Percentiles rank a stretch among this genome's conserved stretches.
These are phyloP conservation scores for Oreochromis mossambicus DNA, from an alignment of 2,797 vertebrate genomes.

Conservation along the genomic window DNA sequence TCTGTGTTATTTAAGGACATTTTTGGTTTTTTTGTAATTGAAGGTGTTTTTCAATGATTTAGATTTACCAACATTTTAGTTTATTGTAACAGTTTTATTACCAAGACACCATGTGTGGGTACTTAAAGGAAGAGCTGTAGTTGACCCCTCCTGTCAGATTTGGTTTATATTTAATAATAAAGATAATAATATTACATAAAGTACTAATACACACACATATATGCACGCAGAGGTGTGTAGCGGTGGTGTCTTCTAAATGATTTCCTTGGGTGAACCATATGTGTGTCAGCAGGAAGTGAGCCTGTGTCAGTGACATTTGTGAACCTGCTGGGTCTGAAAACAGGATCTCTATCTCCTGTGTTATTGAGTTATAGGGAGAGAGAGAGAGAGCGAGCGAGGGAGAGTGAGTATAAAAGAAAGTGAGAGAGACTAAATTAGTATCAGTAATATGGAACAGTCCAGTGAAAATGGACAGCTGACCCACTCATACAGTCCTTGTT, in stretches of 20 bases:
- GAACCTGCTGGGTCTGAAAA: constrained; percentile 34
- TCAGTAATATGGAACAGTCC: not conserved
- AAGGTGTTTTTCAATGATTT: not conserved
- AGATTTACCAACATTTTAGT: not conserved
- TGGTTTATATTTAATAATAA: not conserved
- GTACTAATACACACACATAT: not conserved
- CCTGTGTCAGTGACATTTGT: constrained; percentile 45
- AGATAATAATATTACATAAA: not conserved
- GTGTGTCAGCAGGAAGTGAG: constrained; percentile 41
- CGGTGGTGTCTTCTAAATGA: constrained; percentile 18
- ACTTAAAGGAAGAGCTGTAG: not conserved
- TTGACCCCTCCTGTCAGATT: not conserved
- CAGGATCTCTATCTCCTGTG: constrained; percentile 14
- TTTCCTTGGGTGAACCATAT: constrained; percentile 27
- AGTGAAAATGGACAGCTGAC: constrained; percentile 32
- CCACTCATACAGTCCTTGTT: constrained; percentile 15
- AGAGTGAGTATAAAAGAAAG: not conserved
- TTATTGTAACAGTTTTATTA: not conserved
- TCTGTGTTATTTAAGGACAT: not conserved
- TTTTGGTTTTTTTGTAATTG: not conserved
- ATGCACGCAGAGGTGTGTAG: not conserved
- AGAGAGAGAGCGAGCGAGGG: not conserved
- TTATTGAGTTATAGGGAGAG: not conserved
- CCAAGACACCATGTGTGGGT: not conserved
- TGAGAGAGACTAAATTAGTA: not conserved